Evolutionary conservation across 1,140 invertebrate genomes (phyloP).

Genomic region (Listronotus oregonensis): DNA sequence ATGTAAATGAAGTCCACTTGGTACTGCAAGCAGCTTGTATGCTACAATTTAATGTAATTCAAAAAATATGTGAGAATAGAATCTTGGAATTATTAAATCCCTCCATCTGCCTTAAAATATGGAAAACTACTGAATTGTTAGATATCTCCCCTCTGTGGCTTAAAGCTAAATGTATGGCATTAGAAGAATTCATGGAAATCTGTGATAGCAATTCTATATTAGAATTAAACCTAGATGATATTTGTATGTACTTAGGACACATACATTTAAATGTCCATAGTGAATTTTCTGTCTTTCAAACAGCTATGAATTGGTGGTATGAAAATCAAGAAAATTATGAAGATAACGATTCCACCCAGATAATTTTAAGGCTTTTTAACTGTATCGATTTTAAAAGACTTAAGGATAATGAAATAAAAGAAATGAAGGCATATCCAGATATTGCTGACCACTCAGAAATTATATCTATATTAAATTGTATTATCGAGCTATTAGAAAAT

Average conservation of each 20-base stretch:
- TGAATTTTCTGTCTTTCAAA: slow-evolving; percentile 48
- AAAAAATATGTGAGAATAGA: slow-evolving; percentile 30
- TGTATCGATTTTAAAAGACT: slow-evolving; percentile 47
- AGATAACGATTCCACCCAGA: slow-evolving; percentile 12
- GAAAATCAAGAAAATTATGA: slow-evolving; percentile 37
- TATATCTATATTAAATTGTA: slow-evolving; percentile 36
- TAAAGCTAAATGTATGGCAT: slow-evolving; percentile 49
- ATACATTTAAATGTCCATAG: slow-evolving; percentile 40
- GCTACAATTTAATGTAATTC: slow-evolving; percentile 48
- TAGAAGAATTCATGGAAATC: slow-evolving; percentile 44
- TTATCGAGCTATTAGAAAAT: slow-evolving; percentile 27
- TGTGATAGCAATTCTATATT: slow-evolving; percentile 39
- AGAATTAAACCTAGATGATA: slow-evolving; percentile 42
- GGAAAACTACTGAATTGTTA: slow-evolving; percentile 45
- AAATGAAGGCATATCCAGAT: slow-evolving; percentile 45
- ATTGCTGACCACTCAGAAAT: slow-evolving; percentile 38
- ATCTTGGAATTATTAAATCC: slow-evolving; percentile 39
- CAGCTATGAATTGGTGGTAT: slow-evolving; percentile 48
- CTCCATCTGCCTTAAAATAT: slow-evolving; percentile 48
- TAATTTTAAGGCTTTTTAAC: slow-evolving; percentile 40
- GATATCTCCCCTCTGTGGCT: slow-evolving; percentile 42
- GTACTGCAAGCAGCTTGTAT: slow-evolving; percentile 46
- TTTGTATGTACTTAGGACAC: slow-evolving; percentile 46
- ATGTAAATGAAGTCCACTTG: slow-evolving; percentile 39
- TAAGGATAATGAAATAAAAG: slow-evolving; percentile 38